Evolutionary conservation across 2,888 invertebrate genomes (phyloP).

Genomic region (Caenorhabditis afra): DNA sequence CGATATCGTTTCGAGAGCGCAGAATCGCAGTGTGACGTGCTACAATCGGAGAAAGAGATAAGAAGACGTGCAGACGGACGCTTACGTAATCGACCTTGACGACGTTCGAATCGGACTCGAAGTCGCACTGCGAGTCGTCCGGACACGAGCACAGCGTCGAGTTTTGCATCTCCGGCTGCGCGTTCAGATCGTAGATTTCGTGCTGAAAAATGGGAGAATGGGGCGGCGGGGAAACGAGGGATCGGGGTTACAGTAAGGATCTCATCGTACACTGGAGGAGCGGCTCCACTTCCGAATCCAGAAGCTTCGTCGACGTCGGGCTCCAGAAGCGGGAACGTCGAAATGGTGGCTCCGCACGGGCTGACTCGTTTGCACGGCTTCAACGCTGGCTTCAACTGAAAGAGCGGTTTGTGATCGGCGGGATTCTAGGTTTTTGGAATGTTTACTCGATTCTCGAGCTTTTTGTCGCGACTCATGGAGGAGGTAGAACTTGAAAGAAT

Average conservation of each 20-base stretch:
- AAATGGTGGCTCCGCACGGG: conserved; percentile 55
- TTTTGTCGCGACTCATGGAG: not conserved
- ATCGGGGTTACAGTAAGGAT: conserved; percentile 38
- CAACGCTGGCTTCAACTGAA: conserved; percentile 42
- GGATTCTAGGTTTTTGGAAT: too few species aligned
- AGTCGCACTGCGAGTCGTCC: conserved; percentile 41
- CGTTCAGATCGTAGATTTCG: conserved; percentile 57
- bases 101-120: conserved; percentile 48
- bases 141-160: conserved; percentile 50
- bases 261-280: conserved; percentile 56
- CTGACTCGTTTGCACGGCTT: conserved; percentile 34
- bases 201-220: conserved; percentile 43
- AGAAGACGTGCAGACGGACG: conserved; percentile 2
- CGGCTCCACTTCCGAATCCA: conserved; percentile 52
- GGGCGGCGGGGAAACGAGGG: not conserved
- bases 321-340: conserved; percentile 50
- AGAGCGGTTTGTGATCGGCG: not conserved
- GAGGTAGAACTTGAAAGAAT: not conserved
- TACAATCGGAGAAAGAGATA: conserved; percentile 20
- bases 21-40: conserved; percentile 60
- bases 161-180: conserved; percentile 36
- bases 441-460: not conserved
- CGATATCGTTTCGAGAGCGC: conserved; percentile 33
- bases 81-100: conserved; percentile 59
- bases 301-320: conserved; percentile 55